Conservation (phyloP, 2,113 vertebrate genomes). For the Nesoenas mayeri region DNA sequence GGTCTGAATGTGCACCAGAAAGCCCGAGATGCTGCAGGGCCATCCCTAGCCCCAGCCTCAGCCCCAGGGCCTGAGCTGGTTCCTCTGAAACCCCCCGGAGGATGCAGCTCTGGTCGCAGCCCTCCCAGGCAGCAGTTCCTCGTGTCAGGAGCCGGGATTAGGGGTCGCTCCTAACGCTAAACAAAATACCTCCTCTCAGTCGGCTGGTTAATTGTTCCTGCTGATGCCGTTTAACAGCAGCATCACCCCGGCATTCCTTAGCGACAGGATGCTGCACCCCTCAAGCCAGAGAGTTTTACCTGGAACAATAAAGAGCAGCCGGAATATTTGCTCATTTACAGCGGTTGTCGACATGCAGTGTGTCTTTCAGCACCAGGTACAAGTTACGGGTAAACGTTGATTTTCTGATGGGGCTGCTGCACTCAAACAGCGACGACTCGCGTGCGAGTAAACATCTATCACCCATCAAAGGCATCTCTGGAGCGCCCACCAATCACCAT, state of each 20-base stretch:
- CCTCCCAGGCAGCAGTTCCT: neutral
- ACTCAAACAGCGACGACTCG: neutral
- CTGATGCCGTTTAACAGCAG: accelerated
- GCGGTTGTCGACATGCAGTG: accelerated
- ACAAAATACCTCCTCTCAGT: accelerated
- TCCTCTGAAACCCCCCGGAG: accelerated
- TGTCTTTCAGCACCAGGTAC: neutral
- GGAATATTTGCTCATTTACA: accelerated
- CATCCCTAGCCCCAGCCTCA: no score
- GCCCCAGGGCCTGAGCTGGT: neutral
- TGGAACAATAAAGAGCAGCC: accelerated
- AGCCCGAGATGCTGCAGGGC: no score
- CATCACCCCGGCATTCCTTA: neutral
- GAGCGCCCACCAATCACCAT: constrained; percentile 43
- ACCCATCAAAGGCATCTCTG: constrained; percentile 8
- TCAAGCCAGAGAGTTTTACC: accelerated
- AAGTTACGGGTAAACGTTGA: neutral
- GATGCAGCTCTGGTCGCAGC: no score
- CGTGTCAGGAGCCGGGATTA: neutral
- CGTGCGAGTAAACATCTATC: neutral
- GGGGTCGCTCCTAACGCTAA: neutral
- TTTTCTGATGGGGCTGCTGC: neutral
- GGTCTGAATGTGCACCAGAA: no score
- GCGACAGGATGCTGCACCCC: neutral
- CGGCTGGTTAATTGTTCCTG: accelerated